Conservation (phyloP, 2,797 vertebrate species). For the Poeciliopsis presidionis region DNA sequence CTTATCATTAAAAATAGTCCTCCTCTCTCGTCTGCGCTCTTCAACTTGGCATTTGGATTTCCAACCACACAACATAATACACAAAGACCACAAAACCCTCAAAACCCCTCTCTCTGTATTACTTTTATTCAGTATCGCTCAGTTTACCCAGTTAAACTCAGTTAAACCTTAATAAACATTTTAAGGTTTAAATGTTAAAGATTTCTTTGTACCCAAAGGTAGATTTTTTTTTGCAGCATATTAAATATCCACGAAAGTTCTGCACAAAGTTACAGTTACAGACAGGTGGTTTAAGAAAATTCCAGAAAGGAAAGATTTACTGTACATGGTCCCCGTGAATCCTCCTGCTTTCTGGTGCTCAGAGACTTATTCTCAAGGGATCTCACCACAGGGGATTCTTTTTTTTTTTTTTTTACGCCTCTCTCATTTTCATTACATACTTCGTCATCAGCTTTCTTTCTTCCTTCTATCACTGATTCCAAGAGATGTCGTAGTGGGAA, state of each 20-base stretch:
- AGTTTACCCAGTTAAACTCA: background rate
- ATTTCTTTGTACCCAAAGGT: background rate
- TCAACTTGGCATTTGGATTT: background rate
- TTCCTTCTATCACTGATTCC: constrained; percentile 49
- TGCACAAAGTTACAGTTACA: constrained; percentile 52
- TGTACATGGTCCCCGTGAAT: constrained; percentile 34
- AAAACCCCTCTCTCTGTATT: background rate
- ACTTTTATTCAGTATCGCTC: background rate
- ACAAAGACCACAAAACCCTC: background rate
- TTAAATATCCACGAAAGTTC: constrained; percentile 15
- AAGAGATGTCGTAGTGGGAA: constrained; percentile 59
- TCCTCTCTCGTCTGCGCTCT: background rate
- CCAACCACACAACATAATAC: background rate
- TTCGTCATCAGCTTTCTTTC: constrained; percentile 59
- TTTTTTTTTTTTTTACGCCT: constrained; percentile 21
- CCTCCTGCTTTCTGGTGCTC: constrained; percentile 34
- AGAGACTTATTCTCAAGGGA: constrained; percentile 54
- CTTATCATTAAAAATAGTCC: background rate
- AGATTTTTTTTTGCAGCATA: background rate
- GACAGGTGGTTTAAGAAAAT: constrained; percentile 51
- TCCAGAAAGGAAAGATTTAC: constrained; percentile 27
- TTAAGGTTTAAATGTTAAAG: background rate
- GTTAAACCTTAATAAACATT: background rate
- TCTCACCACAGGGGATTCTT: constrained; percentile 43
- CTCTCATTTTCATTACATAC: constrained; percentile 41